phyloP scores from a whole-genome alignment of 1,140 invertebrate genomes.

The Trypoxylus dichotomus region DNA sequence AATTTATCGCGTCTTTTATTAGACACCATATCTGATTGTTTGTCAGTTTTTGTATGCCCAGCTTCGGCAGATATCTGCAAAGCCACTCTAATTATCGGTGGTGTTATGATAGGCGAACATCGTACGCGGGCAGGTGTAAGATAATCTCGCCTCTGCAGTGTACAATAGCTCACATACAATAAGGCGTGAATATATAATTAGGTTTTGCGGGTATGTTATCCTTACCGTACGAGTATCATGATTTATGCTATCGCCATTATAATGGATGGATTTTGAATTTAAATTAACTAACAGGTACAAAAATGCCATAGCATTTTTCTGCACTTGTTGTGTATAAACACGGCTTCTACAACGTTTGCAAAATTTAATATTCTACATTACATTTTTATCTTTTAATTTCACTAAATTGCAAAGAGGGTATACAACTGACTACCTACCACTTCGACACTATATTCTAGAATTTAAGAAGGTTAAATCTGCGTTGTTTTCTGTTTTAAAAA shows the following conservation, averaged over 20 bases:
- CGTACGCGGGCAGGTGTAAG: not conserved
- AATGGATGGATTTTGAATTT: not conserved
- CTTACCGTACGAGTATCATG: not conserved
- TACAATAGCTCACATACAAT: not conserved
- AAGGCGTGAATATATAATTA: not conserved
- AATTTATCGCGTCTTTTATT: no score
- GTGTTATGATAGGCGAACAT: not conserved
- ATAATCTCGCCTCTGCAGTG: not conserved
- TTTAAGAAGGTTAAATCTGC: no score
- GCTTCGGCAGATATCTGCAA: not conserved
- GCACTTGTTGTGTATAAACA: no score
- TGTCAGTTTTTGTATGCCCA: not conserved
- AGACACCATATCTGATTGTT: no score
- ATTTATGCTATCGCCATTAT: conserved; percentile 9
- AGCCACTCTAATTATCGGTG: not conserved
- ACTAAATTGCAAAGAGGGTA: no score
- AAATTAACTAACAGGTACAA: not conserved
- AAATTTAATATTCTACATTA: no score
- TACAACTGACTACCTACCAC: no score
- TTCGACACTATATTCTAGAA: no score
- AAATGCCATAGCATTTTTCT: not conserved
- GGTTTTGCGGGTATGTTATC: not conserved
- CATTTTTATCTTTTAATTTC: no score
- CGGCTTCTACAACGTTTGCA: no score
- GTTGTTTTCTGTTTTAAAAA: no score